These are phyloP conservation scores for Mythimna vitellina DNA, from an alignment of 2,888 invertebrate species.

Conservation along the genomic window DNA sequence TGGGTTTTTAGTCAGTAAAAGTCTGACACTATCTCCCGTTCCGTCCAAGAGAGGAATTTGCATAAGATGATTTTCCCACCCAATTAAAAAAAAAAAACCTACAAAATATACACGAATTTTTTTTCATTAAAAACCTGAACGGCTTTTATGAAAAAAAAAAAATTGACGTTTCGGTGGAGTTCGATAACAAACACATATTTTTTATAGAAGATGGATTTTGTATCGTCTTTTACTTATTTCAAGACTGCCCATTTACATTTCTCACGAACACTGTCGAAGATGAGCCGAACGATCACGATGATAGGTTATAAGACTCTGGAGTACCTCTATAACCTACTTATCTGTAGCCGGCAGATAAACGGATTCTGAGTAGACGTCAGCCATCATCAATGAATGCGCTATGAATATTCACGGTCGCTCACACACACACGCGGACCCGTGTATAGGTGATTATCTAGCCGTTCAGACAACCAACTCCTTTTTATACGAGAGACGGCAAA, in stretches of 20 bases:
- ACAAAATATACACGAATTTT: too few relatives aligned
- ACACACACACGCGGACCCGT: slow-evolving; percentile 44
- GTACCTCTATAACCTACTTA: slow-evolving; percentile 37
- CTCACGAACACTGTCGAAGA: slow-evolving; percentile 22
- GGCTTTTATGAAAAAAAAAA: too few relatives aligned
- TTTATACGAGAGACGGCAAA: slow-evolving; percentile 24
- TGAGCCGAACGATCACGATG: slow-evolving; percentile 29
- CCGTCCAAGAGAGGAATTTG: too few relatives aligned
- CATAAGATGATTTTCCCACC: too few relatives aligned
- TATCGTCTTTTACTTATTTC: not conserved
- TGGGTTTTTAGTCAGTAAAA: too few relatives aligned
- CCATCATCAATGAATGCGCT: slow-evolving; percentile 66
- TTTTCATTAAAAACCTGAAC: too few relatives aligned
- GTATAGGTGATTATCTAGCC: slow-evolving; percentile 44
- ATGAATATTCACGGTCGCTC: slow-evolving; percentile 68
- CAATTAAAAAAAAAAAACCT: too few relatives aligned
- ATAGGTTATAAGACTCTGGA: slow-evolving; percentile 44
- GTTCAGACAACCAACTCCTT: slow-evolving; percentile 38
- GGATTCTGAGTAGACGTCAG: slow-evolving; percentile 58
- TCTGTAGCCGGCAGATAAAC: slow-evolving; percentile 58
- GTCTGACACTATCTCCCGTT: too few relatives aligned
- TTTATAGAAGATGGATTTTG: too few relatives aligned
- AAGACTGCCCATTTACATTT: not conserved
- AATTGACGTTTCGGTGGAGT: too few relatives aligned
- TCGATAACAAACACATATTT: too few relatives aligned